Evolutionary conservation across 2,113 vertebrate genomes (phyloP).

Genomic region (Thymallus thymallus): DNA sequence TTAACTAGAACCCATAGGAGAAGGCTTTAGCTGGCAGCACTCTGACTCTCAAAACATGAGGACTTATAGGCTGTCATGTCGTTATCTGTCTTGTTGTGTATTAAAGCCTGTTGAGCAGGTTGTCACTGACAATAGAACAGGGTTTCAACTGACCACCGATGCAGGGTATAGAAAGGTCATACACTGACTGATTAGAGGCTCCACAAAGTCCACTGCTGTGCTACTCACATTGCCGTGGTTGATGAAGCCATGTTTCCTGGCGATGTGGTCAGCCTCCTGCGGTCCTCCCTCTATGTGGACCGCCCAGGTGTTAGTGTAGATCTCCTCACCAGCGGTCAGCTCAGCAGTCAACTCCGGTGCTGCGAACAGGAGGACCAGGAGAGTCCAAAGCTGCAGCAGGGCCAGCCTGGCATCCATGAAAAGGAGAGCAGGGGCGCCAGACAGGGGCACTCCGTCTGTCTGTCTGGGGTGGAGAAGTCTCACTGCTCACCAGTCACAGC

Average conservation of each 20-base stretch:
- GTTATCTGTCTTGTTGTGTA: neutral
- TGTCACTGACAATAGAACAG: too few relatives aligned
- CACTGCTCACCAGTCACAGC: conserved; percentile 47
- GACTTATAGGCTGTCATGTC: neutral
- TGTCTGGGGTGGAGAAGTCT: conserved; percentile 9
- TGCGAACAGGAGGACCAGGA: conserved; percentile 73
- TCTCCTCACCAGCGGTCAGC: conserved; percentile 46
- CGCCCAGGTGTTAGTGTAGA: conserved; percentile 95
- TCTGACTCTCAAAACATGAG: neutral
- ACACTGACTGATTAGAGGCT: conserved; percentile 5
- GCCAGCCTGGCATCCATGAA: conserved; percentile 76
- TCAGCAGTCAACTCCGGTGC: conserved; percentile 59
- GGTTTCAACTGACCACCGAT: too few relatives aligned
- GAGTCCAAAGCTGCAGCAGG: conserved; percentile 76
- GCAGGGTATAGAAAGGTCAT: neutral
- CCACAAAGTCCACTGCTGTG: neutral
- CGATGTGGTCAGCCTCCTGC: conserved; percentile 80
- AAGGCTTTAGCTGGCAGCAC: conserved; percentile 18
- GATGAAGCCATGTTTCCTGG: conserved; percentile 87
- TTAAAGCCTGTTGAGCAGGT: neutral
- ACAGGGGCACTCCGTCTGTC: conserved; percentile 27
- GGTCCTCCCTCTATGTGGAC: conserved; percentile 82
- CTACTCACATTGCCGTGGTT: conserved; percentile 86
- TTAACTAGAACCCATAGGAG: conserved; percentile 26
- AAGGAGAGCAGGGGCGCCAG: conserved; percentile 54